These are phyloP conservation scores for Charina bottae DNA, from an alignment of 2,113 vertebrate species.

Conservation along the genomic window DNA sequence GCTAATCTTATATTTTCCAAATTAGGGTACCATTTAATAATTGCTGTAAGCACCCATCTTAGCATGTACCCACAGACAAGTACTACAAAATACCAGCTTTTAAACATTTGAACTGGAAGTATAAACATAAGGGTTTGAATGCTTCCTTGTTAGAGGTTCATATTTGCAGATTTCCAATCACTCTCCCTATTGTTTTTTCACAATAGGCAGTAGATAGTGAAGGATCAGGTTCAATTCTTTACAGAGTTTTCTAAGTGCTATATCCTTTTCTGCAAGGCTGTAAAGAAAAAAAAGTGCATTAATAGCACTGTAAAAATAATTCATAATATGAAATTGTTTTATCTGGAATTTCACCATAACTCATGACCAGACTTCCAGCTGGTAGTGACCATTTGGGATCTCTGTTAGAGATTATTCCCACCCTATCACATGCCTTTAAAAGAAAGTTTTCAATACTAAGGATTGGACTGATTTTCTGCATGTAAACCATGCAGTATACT, in stretches of 20 bases:
- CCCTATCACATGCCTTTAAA: neutral
- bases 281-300: neutral
- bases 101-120: neutral
- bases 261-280: neutral
- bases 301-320: neutral
- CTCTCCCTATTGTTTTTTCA: neutral
- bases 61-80: neutral
- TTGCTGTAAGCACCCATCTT: neutral
- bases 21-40: neutral
- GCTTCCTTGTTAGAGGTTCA: too few relatives aligned
- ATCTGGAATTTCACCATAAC: neutral
- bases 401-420: neutral
- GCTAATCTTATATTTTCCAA: neutral
- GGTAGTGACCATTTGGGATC: neutral
- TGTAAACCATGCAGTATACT: neutral
- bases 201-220: neutral
- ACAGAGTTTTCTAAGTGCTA: neutral
- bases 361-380: neutral
- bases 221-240: neutral
- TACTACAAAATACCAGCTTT: neutral
- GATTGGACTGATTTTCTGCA: neutral
- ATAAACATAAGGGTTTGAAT: neutral
- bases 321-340: neutral
- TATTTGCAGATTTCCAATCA: neutral
- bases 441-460: neutral